Conservation (phyloP, 2,113 vertebrate species). For the Rhea pennata region DNA sequence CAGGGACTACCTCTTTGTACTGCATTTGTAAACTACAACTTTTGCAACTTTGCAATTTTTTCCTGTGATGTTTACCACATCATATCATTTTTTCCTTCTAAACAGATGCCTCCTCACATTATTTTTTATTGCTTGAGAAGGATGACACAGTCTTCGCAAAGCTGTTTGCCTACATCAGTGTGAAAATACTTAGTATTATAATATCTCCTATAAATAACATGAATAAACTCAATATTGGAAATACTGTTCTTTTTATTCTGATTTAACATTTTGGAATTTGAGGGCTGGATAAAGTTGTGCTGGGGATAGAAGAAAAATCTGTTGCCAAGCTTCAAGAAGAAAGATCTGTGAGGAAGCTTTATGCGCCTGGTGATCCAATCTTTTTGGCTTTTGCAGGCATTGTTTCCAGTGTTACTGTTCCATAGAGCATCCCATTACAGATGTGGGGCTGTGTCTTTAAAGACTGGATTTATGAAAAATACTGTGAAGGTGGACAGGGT, state of each 20-base stretch:
- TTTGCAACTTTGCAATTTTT: background rate
- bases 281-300: constrained; percentile 84
- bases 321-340: constrained; percentile 85
- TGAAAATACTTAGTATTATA: background rate
- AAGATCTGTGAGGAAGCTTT: constrained; percentile 86
- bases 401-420: background rate
- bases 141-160: background rate
- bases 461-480: background rate
- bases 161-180: background rate
- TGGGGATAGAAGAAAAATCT: constrained; percentile 85
- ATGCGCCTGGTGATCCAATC: constrained; percentile 84
- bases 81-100: background rate
- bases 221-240: background rate
- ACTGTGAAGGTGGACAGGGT: background rate
- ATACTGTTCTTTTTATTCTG: background rate
- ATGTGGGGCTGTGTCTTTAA: background rate
- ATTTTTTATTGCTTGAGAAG: background rate
- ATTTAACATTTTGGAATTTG: constrained; percentile 82
- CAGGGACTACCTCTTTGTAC: background rate
- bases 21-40: background rate
- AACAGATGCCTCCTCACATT: background rate
- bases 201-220: background rate
- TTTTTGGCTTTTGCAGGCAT: constrained; percentile 88
- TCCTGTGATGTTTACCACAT: background rate
- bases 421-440: background rate